Evolutionary conservation across 2,888 invertebrate species (phyloP), one percentile per base, ranked within the genome.

Genomic region (Mesorhabditis sp.): DNA sequence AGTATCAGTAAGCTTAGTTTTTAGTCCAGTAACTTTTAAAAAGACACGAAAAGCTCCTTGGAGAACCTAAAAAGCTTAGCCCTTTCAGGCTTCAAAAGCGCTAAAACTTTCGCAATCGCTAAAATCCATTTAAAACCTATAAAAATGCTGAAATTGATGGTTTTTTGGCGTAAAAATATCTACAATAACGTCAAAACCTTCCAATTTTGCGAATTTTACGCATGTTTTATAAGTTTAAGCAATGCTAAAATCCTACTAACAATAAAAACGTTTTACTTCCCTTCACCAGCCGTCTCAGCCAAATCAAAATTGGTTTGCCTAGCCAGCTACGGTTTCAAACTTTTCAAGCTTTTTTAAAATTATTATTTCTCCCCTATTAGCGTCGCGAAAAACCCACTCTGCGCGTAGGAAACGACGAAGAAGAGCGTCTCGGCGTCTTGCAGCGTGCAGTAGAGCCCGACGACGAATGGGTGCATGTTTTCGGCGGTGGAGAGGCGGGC

Each of bases 391-490:
- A 28, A 68, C 75, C 62, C 4, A 79, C 79, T 72, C 71, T 77
- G 69, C 3, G 76, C 79, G 66, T 72, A 76, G n/a, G 93, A 93
- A 85, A 98, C 89, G 43, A 95, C 96, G 89, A 97, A 98, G 89
- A 95, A 97, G 72, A 97, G 90, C 84, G 93, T 90, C 82, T 93
- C 92, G 45, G 90, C 87, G 86, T 97, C 96, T 89, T 98, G 97
- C 88, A 98, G 98, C 72, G 97, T 96, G 88, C 93, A 95, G 87
- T 92, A 94, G 71, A 98, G 90, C 86, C 92, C 91, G 67, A 97
- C 94, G 87, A 98, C 95, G 86, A 93, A 94, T 74, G 93, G 92
- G 70, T 87, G 86, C 2, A n/a, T 15, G 10, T 73, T 72, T 43
- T 73, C 73, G 10, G 45, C 15, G 4, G 62, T 58, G 13, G 92